Evolutionary conservation across 2,113 vertebrate genomes (phyloP).

Genomic region (Symphodus melops): DNA sequence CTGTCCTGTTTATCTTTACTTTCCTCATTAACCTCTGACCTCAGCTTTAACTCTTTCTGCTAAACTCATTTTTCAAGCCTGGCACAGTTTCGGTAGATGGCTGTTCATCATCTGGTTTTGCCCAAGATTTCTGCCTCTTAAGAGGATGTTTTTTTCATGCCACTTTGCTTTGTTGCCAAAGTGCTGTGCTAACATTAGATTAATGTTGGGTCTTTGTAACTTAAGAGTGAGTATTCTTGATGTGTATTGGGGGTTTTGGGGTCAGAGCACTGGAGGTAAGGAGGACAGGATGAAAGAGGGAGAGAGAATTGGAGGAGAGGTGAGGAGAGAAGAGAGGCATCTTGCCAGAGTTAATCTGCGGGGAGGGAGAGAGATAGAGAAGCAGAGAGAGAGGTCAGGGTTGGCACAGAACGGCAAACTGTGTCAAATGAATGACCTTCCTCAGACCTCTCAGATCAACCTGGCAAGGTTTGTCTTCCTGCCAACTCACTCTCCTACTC

Average conservation of each 20-base stretch:
- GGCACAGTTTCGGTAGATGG: too few species aligned
- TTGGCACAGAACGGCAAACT: slow-evolving; percentile 43
- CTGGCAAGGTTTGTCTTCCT: slow-evolving; percentile 54
- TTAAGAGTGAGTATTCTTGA: background rate
- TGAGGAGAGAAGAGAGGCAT: background rate
- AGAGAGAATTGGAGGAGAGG: background rate
- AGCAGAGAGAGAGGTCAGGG: slow-evolving; percentile 21
- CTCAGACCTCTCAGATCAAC: slow-evolving; percentile 64
- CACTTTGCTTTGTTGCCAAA: too few species aligned
- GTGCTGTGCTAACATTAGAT: too few species aligned
- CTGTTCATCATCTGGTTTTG: too few species aligned
- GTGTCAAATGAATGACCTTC: slow-evolving; percentile 73
- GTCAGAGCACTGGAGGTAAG: background rate
- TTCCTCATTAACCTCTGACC: too few species aligned
- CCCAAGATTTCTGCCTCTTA: too few species aligned
- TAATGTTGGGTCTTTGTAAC: too few species aligned
- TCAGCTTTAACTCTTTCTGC: too few species aligned
- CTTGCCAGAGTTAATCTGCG: slow-evolving; percentile 25
- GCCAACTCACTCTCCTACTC: slow-evolving; percentile 7
- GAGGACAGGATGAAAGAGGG: background rate
- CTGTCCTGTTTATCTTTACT: too few species aligned
- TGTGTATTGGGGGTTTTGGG: background rate
- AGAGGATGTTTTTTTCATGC: too few species aligned
- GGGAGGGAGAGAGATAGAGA: slow-evolving; percentile 11
- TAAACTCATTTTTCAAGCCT: too few species aligned